These are phyloP conservation scores for Meiosimyza platycephala DNA, from an alignment of 2,888 invertebrate genomes.

Conservation along the genomic window DNA sequence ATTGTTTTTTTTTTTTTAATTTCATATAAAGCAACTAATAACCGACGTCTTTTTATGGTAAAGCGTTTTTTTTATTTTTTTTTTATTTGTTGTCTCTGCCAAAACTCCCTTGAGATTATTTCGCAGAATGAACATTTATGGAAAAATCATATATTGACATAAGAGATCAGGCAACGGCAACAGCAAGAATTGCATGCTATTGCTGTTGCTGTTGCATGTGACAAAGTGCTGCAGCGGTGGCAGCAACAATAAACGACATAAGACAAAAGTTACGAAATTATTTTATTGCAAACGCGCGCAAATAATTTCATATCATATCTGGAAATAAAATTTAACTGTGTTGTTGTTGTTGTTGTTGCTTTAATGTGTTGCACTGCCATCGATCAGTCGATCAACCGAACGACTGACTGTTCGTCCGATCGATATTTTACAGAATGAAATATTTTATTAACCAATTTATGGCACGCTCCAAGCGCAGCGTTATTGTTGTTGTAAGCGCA, in stretches of 20 bases:
- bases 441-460: slow-evolving; percentile 65
- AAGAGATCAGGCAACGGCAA: no score
- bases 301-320: slow-evolving; percentile 21
- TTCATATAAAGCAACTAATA: background rate
- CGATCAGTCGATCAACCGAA: background rate
- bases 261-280: slow-evolving; percentile 10
- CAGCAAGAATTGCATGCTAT: no score
- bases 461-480: slow-evolving; percentile 58
- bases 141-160: slow-evolving; percentile 21
- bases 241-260: background rate
- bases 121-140: slow-evolving; percentile 17
- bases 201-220: no score
- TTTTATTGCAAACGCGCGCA: slow-evolving; percentile 7
- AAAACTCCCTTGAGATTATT: slow-evolving; percentile 13
- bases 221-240: background rate
- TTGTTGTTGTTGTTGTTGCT: background rate
- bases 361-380: background rate
- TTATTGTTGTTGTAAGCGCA: slow-evolving; percentile 13
- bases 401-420: background rate
- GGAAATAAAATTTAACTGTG: slow-evolving; percentile 6
- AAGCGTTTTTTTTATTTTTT: no score
- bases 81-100: background rate
- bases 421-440: slow-evolving; percentile 52
- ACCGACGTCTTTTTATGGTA: background rate
- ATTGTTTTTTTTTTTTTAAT: background rate